Conservation (phyloP, 2,888 invertebrate genomes). For the Meiosimyza platycephala region DNA sequence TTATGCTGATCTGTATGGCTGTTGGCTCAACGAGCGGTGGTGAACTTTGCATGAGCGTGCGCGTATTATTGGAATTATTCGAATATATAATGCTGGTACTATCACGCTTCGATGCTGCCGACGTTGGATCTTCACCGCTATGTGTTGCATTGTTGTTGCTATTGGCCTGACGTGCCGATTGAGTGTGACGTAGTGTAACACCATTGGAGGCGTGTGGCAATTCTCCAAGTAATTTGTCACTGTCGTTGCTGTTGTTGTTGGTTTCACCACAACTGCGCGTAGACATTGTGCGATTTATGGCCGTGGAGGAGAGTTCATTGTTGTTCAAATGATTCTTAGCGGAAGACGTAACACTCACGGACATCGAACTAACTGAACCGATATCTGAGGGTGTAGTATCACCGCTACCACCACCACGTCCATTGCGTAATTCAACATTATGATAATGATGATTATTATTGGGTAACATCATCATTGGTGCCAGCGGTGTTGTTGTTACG, state of each 20-base stretch:
- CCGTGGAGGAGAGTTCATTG: conserved; percentile 8
- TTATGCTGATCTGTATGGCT: conserved; percentile 79
- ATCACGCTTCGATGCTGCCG: conserved; percentile 56
- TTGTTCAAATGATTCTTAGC: conserved; percentile 23
- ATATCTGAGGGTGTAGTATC: conserved; percentile 42
- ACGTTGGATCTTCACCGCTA: conserved; percentile 39
- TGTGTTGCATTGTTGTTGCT: conserved; percentile 32
- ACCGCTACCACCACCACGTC: conserved; percentile 51
- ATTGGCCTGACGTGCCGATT: conserved; percentile 58
- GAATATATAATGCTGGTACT: conserved; percentile 66
- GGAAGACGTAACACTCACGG: background rate
- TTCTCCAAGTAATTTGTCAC: conserved; percentile 30
- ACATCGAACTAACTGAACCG: background rate
- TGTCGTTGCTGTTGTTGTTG: conserved; percentile 52
- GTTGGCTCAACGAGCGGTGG: conserved; percentile 70
- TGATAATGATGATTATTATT: conserved; percentile 39
- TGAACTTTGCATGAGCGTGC: conserved; percentile 65
- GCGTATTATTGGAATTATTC: conserved; percentile 67
- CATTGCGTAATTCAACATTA: conserved; percentile 51
- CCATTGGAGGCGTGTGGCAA: conserved; percentile 48
- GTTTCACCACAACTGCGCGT: conserved; percentile 59
- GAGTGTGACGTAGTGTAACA: conserved; percentile 59
- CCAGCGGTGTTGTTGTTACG: conserved; percentile 60
- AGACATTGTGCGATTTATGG: conserved; percentile 60
- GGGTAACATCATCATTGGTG: conserved; percentile 55